Evolutionary conservation across 2,797 vertebrate species (phyloP).

Genomic region (Liparis tanakae): DNA sequence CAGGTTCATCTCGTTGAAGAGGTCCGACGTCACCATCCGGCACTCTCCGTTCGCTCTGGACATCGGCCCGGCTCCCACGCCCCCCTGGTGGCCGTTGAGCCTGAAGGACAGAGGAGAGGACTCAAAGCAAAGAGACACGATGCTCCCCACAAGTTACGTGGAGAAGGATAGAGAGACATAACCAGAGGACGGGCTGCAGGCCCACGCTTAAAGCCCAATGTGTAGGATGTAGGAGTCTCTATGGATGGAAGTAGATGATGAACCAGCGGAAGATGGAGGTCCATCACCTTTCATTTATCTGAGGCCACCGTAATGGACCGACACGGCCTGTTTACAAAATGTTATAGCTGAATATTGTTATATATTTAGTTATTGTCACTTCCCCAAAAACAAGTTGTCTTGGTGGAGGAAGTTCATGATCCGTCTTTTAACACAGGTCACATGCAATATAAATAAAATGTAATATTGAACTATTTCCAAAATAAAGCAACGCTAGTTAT

Average conservation of each 20-base stretch:
- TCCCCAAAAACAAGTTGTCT: no score
- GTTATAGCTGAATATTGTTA: not conserved
- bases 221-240: not conserved
- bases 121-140: not conserved
- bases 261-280: not conserved
- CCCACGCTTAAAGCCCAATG: not conserved
- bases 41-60: slow-evolving; percentile 87
- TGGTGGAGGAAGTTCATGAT: no score
- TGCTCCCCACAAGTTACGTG: not conserved
- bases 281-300: not conserved
- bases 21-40: slow-evolving; percentile 78
- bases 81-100: slow-evolving; percentile 77
- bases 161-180: not conserved
- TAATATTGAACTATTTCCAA: not conserved
- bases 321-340: not conserved
- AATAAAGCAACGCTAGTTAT: not conserved
- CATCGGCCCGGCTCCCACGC: slow-evolving; percentile 74
- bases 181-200: not conserved
- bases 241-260: not conserved
- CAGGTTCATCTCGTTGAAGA: slow-evolving; percentile 95
- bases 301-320: not conserved
- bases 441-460: not conserved
- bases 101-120: slow-evolving; percentile 33
- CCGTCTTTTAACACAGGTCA: no score
- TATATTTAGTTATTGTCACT: no score